A percentile compares a stretch with the other conserved stretches of the same genome.
These are phyloP conservation scores for Euplagia quadripunctaria DNA, from an alignment of 2,888 invertebrate genomes.

Conservation along the genomic window DNA sequence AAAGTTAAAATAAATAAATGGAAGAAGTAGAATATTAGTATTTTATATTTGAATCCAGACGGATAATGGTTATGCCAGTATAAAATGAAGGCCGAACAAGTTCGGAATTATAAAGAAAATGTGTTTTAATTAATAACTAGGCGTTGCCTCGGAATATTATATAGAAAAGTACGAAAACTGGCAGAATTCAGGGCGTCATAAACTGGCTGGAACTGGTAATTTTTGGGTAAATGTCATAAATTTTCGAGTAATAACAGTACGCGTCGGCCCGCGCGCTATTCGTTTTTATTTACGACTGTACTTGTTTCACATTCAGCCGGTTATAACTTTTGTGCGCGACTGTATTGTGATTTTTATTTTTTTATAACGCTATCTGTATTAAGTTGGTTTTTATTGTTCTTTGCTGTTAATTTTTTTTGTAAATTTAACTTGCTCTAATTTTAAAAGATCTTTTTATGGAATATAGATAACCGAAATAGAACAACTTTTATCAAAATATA, in stretches of 20 bases:
- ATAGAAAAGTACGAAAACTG: slow-evolving; percentile 49
- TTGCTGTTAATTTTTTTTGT: slow-evolving; percentile 64
- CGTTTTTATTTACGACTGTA: slow-evolving; percentile 85
- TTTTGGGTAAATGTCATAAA: slow-evolving; percentile 82
- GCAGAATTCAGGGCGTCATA: slow-evolving; percentile 69
- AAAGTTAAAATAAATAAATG: not conserved
- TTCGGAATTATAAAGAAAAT: slow-evolving; percentile 42
- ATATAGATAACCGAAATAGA: slow-evolving; percentile 36
- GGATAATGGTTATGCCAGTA: slow-evolving; percentile 41
- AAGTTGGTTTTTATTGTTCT: slow-evolving; percentile 75
- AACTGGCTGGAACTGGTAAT: slow-evolving; percentile 76
- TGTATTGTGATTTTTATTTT: slow-evolving; percentile 80
- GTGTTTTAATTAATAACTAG: slow-evolving; percentile 54
- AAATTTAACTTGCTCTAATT: slow-evolving; percentile 41
- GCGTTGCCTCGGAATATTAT: slow-evolving; percentile 44
- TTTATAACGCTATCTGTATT: slow-evolving; percentile 68
- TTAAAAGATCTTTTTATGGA: slow-evolving; percentile 18
- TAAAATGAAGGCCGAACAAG: slow-evolving; percentile 32
- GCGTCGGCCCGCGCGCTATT: slow-evolving; percentile 81
- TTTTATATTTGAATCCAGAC: slow-evolving; percentile 32
- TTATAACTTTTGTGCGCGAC: slow-evolving; percentile 81
- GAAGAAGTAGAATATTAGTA: slow-evolving; percentile 25
- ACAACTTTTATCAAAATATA: slow-evolving; percentile 32
- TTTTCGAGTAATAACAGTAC: slow-evolving; percentile 79
- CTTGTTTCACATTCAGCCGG: slow-evolving; percentile 83